Evolutionary conservation across 1,140 invertebrate genomes (phyloP), one percentile per base, ranked within the genome.

Genomic region (Caenorhabditis briggsae): DNA sequence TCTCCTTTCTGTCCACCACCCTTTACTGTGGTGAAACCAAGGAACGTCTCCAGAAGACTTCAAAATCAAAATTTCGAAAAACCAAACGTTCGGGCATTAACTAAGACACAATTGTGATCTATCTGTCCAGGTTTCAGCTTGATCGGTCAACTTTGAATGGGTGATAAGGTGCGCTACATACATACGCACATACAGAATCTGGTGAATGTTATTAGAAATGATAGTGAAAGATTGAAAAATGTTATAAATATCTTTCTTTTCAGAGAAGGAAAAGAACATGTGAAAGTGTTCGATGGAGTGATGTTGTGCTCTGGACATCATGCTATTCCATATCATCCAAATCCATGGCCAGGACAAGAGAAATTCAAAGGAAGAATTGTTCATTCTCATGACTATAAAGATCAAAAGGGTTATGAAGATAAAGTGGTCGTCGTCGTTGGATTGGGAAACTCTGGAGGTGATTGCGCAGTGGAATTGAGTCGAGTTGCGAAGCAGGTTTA

Each of bases 361-460:
- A 88, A 91, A 16, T 94, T 94, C 89, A 86, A 92, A 84, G 93
- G 93, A n/a, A 88, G 90, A 55, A 88, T 91, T 9, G 87, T 94
- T 11, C 94, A 94, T 88, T 91, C 93, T 0, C 93, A 93, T 83
- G 89, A 90, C 11, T 93, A 93, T 88, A 91, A 92, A 82, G 89
- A 89, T 74, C 90, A 89, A 11, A 84, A 74, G 50, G 91, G 84
- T 9, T 93, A 90, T 83, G 91, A 92, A 43, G 91, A 92, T 50
- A 92, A 93, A 82, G 89, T 86, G 9, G 92, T 93, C n/a, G 88
- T 93, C 2, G 92, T 93, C 23, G 89, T 94, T 48, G 94, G 94
- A 25, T 90, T 94, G 43, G 94, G 94, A 8, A 94, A 94, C 89
- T 94, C 94, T 7, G 94, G 93, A 20, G 93, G 91, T 5, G 93